Conservation (phyloP, 2,888 invertebrate genomes). For the Phalangium opilio region DNA sequence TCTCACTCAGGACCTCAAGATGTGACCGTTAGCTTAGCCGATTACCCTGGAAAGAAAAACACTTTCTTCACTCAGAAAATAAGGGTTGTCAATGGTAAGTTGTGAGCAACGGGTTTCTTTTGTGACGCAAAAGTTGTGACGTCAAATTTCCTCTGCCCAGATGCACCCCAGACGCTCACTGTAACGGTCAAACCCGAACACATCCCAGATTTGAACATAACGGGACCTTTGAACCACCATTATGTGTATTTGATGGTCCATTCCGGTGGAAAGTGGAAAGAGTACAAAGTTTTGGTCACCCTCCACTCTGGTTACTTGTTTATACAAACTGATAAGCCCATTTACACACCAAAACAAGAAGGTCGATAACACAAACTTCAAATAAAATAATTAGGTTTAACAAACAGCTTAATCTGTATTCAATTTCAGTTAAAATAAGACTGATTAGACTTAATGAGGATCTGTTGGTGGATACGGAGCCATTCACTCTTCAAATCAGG, state of each 20-base stretch:
- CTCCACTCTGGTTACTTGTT: conserved; percentile 14
- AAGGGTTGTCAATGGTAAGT: too few species aligned
- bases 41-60: conserved; percentile 12
- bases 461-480: conserved; percentile 13
- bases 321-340: conserved; percentile 22
- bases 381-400: neutral
- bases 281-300: conserved; percentile 7
- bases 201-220: neutral
- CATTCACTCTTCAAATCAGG: conserved; percentile 17
- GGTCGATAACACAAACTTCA: conserved; percentile 6
- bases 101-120: too few species aligned
- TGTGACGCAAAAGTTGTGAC: too few species aligned
- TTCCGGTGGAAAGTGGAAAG: conserved; percentile 5
- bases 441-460: conserved; percentile 18
- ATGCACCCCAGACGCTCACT: too few species aligned
- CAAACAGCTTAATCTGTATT: too few species aligned
- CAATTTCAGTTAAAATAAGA: conserved; percentile 15
- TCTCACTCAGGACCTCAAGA: conserved; percentile 2
- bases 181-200: too few species aligned
- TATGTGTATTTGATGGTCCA: conserved; percentile 7
- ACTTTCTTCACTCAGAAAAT: conserved; percentile 2
- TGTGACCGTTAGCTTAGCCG: conserved; percentile 8
- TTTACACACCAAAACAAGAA: conserved; percentile 20
- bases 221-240: conserved; percentile 4
- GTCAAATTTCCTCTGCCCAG: too few species aligned